Evolutionary conservation across 2,797 vertebrate species (phyloP).

Genomic region (Argya squamiceps): DNA sequence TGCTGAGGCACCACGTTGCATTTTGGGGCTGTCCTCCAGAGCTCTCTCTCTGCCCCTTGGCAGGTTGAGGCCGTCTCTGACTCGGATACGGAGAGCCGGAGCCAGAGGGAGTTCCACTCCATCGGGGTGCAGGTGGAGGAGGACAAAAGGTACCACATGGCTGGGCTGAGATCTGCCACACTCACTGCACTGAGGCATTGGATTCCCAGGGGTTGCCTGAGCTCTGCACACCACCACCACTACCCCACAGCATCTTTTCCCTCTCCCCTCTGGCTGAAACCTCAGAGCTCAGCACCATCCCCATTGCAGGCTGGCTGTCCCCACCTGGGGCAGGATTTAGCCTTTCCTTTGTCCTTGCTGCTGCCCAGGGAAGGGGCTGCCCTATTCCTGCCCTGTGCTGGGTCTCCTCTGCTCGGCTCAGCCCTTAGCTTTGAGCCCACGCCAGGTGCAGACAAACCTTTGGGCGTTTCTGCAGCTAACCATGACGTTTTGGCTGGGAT

Average conservation of each 20-base stretch:
- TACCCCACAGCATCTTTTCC: neutral
- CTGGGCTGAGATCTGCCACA: neutral
- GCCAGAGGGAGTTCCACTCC: conserved; percentile 94
- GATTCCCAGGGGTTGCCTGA: rapidly evolving
- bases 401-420: neutral
- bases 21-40: neutral
- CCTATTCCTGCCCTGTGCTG: neutral
- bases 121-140: conserved; percentile 98
- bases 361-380: neutral
- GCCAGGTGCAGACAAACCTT: neutral
- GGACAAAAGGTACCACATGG: conserved; percentile 85
- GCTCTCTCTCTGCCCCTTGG: neutral
- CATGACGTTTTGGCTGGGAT: neutral
- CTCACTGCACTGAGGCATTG: rapidly evolving
- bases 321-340: neutral
- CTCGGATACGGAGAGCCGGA: conserved; percentile 91
- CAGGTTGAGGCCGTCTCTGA: conserved; percentile 92
- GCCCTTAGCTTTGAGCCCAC: neutral
- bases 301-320: neutral
- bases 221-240: rapidly evolving
- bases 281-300: neutral
- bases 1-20: rapidly evolving
- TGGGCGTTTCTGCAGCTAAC: neutral
- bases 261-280: neutral
- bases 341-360: neutral